Evolutionary conservation across 2,888 invertebrate species (phyloP).

Genomic region (Barypeithes pellucidus): DNA sequence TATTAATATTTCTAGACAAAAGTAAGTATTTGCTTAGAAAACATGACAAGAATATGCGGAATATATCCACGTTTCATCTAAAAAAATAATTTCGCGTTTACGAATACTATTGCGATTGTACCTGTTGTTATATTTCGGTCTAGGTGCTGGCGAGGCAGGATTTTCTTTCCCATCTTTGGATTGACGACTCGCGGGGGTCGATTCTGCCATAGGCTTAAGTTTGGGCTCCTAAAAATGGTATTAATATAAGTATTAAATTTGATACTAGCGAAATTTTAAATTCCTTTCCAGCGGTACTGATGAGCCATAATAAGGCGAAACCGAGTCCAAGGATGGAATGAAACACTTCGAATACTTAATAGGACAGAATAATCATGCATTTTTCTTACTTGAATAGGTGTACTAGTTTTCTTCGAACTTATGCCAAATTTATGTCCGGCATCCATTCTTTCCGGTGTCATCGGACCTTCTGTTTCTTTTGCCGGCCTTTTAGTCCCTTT

Average conservation of each 20-base stretch:
- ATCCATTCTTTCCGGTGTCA: constrained; percentile 43
- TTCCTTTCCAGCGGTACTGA: no score
- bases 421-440: constrained; percentile 36
- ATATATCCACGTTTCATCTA: no score
- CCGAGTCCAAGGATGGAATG: no score
- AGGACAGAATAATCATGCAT: no score
- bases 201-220: constrained; percentile 55
- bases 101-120: no score
- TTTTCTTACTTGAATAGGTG: constrained; percentile 58
- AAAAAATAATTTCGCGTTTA: no score
- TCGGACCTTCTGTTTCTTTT: constrained; percentile 45
- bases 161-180: constrained; percentile 15
- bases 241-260: background rate
- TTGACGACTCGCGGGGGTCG: constrained; percentile 48
- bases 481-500: constrained; percentile 56
- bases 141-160: background rate
- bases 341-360: no score
- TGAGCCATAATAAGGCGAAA: no score
- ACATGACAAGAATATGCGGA: no score
- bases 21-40: no score
- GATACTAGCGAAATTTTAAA: no score
- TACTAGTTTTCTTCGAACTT: constrained; percentile 56
- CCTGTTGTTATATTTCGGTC: constrained; percentile 19
- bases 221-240: constrained; percentile 50
- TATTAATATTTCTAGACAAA: no score